Base-by-base conservation (phyloP, 2,888 invertebrate species). In the Diarsia dahlii region DNA sequence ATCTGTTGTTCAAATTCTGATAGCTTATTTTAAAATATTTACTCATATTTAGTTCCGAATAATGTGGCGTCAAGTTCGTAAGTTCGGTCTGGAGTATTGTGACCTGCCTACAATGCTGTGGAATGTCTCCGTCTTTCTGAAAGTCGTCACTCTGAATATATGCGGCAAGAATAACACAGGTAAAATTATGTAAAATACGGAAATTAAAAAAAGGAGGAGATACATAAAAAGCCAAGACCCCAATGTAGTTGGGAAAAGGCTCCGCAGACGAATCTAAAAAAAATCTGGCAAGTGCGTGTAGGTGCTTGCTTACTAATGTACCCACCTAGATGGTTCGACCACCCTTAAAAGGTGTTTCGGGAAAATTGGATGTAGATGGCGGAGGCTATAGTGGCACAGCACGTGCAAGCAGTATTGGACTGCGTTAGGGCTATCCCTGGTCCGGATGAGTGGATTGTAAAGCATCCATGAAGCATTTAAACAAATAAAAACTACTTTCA, bases 91-190 rank as follows among this genome's bases (percentile, higher is more conserved):
- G 77, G 80, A 85, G 2, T 83, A 91, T 73, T 92, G 91, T 60
- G 93, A 93, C 54, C 85, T 94, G 66, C 90, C 92, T 0, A 92
- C 92, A 0, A 93, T 94, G 91, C 28, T 94, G 39, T 90, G 89
- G 87, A 94, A 95, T 64, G 87, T 92, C 0, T 87, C 90, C 0
- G 75, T 88, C 1, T 80, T 92, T 52, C 80, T 94, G 48, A 85
- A 92, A 76, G 67, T 82, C 0, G 76, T 93, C 10, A 87, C 92
- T 8, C 82, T 94, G 2, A 91, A 93, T 69, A 87, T 94, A 58
- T 91, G 92, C 76, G 89, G 82, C 60, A 85, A 87, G 10, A 81
- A 90, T 75, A 86, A 83, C 8, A 89, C 87, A 80, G 86, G 94
- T 93, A 89, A 85, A 39, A 4, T 39, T 39, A 39, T 28, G 28